Conservation (phyloP, 2,888 invertebrate genomes). For the Eucera pruinosa region DNA sequence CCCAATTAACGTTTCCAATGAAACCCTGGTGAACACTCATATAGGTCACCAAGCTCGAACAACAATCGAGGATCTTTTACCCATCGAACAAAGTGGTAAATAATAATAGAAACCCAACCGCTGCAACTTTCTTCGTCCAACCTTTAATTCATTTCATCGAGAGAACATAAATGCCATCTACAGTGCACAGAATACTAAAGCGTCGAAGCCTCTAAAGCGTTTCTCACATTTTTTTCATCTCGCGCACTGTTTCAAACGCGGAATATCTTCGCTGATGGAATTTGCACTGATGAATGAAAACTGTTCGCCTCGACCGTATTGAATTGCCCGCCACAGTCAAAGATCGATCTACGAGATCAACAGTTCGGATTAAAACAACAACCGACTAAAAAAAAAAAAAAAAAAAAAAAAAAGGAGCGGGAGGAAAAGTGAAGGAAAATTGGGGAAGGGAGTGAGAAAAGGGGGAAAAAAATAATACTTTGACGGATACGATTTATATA, state of each 20-base stretch:
- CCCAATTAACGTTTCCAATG: conserved; percentile 67
- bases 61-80: conserved; percentile 61
- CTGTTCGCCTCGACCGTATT: conserved; percentile 42
- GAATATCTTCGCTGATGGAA: conserved; percentile 45
- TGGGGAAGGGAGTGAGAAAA: not conserved
- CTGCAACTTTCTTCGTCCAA: conserved; percentile 15
- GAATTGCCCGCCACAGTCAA: conserved; percentile 39
- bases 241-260: conserved; percentile 11
- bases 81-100: conserved; percentile 54
- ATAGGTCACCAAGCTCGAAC: conserved; percentile 55
- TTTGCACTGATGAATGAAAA: conserved; percentile 51
- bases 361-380: conserved; percentile 44
- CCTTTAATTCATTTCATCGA: conserved; percentile 26
- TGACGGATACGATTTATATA: conserved; percentile 53
- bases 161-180: not conserved
- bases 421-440: not conserved
- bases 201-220: conserved; percentile 8
- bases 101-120: conserved; percentile 48
- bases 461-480: conserved; percentile 7
- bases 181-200: not conserved
- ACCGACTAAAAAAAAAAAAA: not conserved
- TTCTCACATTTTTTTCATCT: conserved; percentile 6
- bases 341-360: conserved; percentile 49
- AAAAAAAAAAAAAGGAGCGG: not conserved
- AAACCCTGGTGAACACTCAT: conserved; percentile 18